These are phyloP conservation scores for Orestias chungarensis DNA, from an alignment of 2,797 vertebrate genomes.

Conservation along the genomic window DNA sequence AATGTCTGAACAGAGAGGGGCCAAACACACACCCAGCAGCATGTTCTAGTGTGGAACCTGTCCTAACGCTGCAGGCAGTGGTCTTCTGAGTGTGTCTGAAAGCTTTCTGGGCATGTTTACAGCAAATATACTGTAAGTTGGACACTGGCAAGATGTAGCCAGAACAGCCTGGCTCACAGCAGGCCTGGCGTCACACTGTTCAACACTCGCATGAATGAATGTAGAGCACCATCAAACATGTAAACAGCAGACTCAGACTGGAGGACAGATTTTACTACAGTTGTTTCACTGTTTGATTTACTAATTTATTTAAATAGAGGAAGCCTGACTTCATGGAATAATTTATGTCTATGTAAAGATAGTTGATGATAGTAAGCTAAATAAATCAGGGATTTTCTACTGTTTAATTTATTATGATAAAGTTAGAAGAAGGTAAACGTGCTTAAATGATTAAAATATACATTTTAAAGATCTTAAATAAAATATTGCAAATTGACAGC, in stretches of 20 bases:
- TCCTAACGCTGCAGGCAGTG: conserved; percentile 1
- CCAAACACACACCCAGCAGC: neutral
- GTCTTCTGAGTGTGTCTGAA: neutral
- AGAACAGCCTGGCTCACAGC: conserved; percentile 62
- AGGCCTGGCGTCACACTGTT: conserved; percentile 35
- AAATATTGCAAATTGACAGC: neutral
- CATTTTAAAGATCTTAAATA: neutral
- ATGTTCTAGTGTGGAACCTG: neutral
- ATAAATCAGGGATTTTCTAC: neutral
- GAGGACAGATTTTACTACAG: neutral
- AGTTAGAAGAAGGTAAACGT: neutral
- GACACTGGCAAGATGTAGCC: conserved; percentile 54
- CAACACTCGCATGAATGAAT: conserved; percentile 25
- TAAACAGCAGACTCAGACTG: conserved; percentile 8
- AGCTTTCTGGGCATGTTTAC: conserved; percentile 37
- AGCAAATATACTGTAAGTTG: conserved; percentile 32
- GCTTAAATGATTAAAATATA: neutral
- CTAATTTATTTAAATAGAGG: neutral
- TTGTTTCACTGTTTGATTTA: neutral
- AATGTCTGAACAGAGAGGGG: neutral
- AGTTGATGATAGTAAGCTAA: neutral
- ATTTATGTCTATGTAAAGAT: neutral
- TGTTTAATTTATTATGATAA: neutral
- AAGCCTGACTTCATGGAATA: neutral
- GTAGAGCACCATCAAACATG: conserved; percentile 7